Evolutionary conservation across 2,797 vertebrate genomes (phyloP), one percentile per base, ranked within the genome.

Genomic region (Phataginus tetradactyla): DNA sequence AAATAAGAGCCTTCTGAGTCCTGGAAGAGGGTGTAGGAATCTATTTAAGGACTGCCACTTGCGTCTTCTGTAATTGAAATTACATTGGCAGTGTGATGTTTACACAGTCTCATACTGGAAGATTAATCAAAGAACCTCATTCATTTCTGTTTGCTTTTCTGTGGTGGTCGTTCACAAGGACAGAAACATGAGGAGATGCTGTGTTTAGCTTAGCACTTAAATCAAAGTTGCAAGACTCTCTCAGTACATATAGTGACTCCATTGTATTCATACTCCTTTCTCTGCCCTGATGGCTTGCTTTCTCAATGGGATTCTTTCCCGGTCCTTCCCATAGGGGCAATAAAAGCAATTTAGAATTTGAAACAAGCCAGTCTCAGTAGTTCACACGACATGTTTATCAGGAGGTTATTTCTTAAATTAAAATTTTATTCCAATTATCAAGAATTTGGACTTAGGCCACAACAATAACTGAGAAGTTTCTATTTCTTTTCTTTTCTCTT

Each of bases 61-160:
- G 87, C 91, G 84, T 97, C 93, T 96, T 91, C 84, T 39, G 23
- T 93, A 92, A 97, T 96, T 96, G 93, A 96, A 96, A 97, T 94
- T 83, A 78, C 13, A 59, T 81, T 51, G 18, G 79, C 83, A 77
- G 68, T 49, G 25, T 90, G 92, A 83, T 90, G 42, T 80, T 97
- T 97, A 96, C 95, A 90, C 32, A 61, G 57, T 81, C 86, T 71
- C 68, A 39, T 90, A 37, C 90, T 86, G 90, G 80, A 97, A 95
- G 96, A 94, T 95, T 93, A 96, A 93, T 95, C 81, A 94, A 96
- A 96, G 84, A 92, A 66, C 5, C 55, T 87, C 79, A 85, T 96
- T 97, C 72, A 51, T 78, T 95, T 88, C 63, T 27, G 45, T 96
- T 96, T 97, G 61, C 77, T 90, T 96, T 91, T 81, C 91, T 78